Base-by-base conservation (phyloP, 2,888 invertebrate genomes). In the Globia sparganii region DNA sequence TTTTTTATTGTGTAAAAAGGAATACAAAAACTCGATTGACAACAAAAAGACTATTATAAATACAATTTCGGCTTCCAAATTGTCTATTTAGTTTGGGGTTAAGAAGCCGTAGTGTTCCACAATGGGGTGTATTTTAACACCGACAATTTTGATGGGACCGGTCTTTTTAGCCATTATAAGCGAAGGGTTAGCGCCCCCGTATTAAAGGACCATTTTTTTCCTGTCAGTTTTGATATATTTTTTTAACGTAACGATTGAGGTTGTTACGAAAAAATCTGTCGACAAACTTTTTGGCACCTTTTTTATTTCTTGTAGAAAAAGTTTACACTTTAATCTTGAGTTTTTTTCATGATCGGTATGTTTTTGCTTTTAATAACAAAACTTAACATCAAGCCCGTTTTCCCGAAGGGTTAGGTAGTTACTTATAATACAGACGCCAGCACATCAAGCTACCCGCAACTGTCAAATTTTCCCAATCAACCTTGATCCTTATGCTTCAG, bases 101-200 rank as follows among this genome's bases (percentile, higher is more conserved):
- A 95, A 95, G 95, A 96, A 96, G 95, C 95, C 95, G 91, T 93
- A 94, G 90, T 91, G 90, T 88, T 90, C 89, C 93, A 94, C 94
- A 94, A 95, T 92, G 91, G 92, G 96, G 93, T 95, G 95, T 95
- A 94, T 95, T 95, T 96, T 96, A 95, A 96, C 95, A 94, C 94
- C 91, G 90, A 93, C 92, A 90, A 92, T 94, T 96, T 94, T 93
- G 93, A 94, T 91, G 91, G 93, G 93, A 88, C 89, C 88, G 91
- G 91, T 91, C 91, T 90, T 91, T 93, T 93, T 91, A 90, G 83
- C 89, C 91, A 90, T 90, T 88, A 89, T 87, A 91, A 89, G 71
- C 81, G 92, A 94, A 95, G 96, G 96, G 96, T 95, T 95, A 91
- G 90, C 91, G 86, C 91, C 91, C 91, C 88, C 85, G 81, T 86